Conservation (phyloP, 53 echinoderm and acorn worm species). For the Zoroaster sp. region DNA sequence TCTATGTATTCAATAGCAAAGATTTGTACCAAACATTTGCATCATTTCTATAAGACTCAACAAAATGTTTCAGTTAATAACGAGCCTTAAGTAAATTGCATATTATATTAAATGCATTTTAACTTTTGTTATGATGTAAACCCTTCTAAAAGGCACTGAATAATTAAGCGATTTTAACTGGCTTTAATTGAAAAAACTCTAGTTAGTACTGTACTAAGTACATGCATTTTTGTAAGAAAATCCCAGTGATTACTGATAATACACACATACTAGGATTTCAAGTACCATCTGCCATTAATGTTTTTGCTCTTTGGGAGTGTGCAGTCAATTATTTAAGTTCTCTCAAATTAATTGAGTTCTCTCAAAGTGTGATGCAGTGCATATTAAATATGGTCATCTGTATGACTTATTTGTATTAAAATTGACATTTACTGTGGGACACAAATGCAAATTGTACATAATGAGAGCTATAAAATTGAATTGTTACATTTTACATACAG, state of each 20-base stretch:
- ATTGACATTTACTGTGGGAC: background rate
- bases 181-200: background rate
- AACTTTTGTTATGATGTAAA: background rate
- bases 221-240: background rate
- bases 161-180: background rate
- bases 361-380: background rate
- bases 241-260: too few species aligned
- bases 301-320: too few species aligned
- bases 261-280: too few species aligned
- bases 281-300: too few species aligned
- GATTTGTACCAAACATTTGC: background rate
- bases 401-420: background rate
- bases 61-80: background rate
- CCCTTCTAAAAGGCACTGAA: background rate
- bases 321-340: too few species aligned
- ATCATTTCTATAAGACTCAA: background rate
- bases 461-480: background rate
- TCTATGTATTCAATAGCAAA: background rate
- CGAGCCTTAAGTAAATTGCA: background rate
- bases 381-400: too few species aligned
- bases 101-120: background rate
- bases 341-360: too few species aligned
- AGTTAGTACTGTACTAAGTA: background rate
- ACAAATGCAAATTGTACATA: constrained; percentile 13
- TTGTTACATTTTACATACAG: background rate